Percentiles rank a stretch among this genome's conserved stretches.
These are phyloP conservation scores for Melanerpes aurifrons DNA, from an alignment of 2,113 vertebrate genomes.

Conservation along the genomic window DNA sequence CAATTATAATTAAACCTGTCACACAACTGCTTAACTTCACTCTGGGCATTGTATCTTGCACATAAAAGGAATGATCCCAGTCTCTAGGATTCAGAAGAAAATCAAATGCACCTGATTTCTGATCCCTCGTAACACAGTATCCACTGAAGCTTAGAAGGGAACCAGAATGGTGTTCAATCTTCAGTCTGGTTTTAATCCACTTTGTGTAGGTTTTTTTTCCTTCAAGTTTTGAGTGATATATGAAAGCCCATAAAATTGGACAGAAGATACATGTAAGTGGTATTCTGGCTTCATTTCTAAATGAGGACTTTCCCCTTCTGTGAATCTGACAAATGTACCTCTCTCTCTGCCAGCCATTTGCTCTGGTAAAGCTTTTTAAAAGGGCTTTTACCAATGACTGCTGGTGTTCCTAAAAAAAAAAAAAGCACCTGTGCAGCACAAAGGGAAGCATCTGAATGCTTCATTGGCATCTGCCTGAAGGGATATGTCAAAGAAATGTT, in stretches of 20 bases:
- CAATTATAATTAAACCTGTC: background rate
- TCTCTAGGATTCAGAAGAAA: background rate
- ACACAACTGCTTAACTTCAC: background rate
- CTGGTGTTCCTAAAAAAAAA: slow-evolving; percentile 20
- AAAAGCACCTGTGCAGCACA: background rate
- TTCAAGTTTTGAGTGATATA: slow-evolving; percentile 58
- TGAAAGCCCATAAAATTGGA: slow-evolving; percentile 53
- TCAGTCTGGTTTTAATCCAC: slow-evolving; percentile 21
- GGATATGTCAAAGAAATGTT: slow-evolving; percentile 56
- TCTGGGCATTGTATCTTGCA: background rate
- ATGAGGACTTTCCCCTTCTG: slow-evolving; percentile 64
- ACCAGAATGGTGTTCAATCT: background rate
- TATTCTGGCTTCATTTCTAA: slow-evolving; percentile 66
- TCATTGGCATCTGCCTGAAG: slow-evolving; percentile 46
- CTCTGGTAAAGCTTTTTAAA: slow-evolving; percentile 52
- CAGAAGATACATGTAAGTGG: slow-evolving; percentile 50
- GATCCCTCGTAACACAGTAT: background rate
- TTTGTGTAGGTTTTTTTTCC: slow-evolving; percentile 10
- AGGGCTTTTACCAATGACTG: slow-evolving; percentile 47
- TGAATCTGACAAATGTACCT: slow-evolving; percentile 64
- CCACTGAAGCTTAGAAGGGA: background rate
- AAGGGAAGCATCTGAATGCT: slow-evolving; percentile 48
- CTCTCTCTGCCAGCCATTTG: slow-evolving; percentile 21
- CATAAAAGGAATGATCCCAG: background rate
- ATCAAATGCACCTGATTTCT: background rate